Evolutionary conservation across 1,140 invertebrate species (phyloP).

Genomic region (Caenorhabditis inopinata): DNA sequence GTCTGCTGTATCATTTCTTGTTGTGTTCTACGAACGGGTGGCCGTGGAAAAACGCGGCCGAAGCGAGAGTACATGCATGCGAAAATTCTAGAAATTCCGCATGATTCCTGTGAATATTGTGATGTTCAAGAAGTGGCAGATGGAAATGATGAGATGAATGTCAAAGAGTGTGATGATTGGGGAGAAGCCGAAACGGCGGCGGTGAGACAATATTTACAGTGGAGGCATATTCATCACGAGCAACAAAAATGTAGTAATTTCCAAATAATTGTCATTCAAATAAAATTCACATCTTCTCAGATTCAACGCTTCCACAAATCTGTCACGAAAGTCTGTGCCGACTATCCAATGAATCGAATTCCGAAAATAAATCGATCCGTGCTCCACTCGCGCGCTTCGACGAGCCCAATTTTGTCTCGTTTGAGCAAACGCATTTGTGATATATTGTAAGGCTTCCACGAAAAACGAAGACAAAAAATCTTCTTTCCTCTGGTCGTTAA

Average conservation of each 20-base stretch:
- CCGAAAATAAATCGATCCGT: neutral
- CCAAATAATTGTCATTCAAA: too few relatives aligned
- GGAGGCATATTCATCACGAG: neutral
- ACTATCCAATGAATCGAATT: neutral
- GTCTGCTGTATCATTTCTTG: conserved; percentile 32
- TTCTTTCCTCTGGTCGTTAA: too few relatives aligned
- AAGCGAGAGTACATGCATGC: neutral
- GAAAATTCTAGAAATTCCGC: neutral
- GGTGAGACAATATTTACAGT: conserved; percentile 1
- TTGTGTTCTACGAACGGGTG: conserved; percentile 13
- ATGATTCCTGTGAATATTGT: neutral
- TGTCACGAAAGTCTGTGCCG: conserved; percentile 2
- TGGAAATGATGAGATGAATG: neutral
- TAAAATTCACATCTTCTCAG: neutral
- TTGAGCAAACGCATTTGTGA: conserved; percentile 8
- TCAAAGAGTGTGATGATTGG: neutral
- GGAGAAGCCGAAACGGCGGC: neutral
- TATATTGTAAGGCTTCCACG: neutral
- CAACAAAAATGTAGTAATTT: conserved; percentile 1
- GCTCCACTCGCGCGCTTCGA: neutral
- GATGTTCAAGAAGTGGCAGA: neutral
- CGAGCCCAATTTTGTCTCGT: neutral
- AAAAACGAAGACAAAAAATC: too few relatives aligned
- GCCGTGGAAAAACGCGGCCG: neutral
- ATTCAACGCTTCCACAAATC: neutral